Evolutionary conservation across 2,797 vertebrate species (phyloP), one percentile per base, ranked within the genome.

Genomic region (Delichon dasypus): DNA sequence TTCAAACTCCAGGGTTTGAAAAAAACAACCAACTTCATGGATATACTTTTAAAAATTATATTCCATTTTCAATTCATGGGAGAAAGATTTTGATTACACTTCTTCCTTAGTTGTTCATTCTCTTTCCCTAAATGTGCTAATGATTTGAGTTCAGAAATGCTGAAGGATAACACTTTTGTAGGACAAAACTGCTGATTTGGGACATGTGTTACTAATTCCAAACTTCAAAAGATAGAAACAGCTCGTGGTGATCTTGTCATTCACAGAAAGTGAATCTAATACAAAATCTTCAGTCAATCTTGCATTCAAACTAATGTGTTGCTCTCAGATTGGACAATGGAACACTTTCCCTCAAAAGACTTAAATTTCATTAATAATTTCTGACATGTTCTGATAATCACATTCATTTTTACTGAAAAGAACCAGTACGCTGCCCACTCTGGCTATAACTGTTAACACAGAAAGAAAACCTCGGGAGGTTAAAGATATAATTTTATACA

Each of bases 191-290:
- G 8, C 7, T 91, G 58, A 32, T 72, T 8, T 55, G 10, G 7
- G 29, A 42, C 1, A 0, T 1, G 0, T 14, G 22, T 51, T 72
- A 58, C 68, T 71, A 88, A 84, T 29, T 25, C 5, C 26, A 57
- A n/a, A 60, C n/a, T 58, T 79, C 36, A 73, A 26, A 83, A 89
- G 18, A 34, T 1, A 58, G 27, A 32, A 84, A 55, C 8, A 76
- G 27, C 26, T 87, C n/a, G 5, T 71, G 26, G 4, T 16, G 19
- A 29, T 21, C 25, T 61, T 85, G 64, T 20, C 9, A 62, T 34
- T 30, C 34, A 70, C 55, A 70, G 34, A 20, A 47, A 30, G 15
- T 66, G 30, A 65, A 54, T 66, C 73, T 74, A 71, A 77, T 32
- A 36, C 5, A 48, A 70, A 76, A 23, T 51, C 2, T 67, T n/a